These are phyloP conservation scores for Pangasius larnaudii DNA, from an alignment of 2,797 vertebrate genomes.

Conservation along the genomic window DNA sequence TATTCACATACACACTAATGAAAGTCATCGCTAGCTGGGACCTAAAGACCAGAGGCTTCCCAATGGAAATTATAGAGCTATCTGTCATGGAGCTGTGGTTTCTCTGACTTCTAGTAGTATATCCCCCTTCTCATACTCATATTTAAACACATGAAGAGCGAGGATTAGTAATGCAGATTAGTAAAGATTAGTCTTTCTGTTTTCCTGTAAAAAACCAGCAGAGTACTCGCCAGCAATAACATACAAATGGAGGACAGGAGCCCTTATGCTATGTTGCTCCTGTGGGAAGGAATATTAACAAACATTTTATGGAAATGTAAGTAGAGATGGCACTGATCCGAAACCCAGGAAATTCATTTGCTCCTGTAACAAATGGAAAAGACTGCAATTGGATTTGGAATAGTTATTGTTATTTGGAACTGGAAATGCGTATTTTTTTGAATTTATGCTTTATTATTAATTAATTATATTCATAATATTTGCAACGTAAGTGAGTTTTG, in stretches of 20 bases:
- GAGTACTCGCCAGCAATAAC: slow-evolving; percentile 45
- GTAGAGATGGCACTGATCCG: neutral
- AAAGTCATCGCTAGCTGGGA: neutral
- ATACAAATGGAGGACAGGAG: slow-evolving; percentile 37
- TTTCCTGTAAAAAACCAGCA: slow-evolving; percentile 33
- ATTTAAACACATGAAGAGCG: neutral
- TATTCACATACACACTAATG: neutral
- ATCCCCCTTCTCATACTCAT: neutral
- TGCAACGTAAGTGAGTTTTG: neutral
- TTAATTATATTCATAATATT: neutral
- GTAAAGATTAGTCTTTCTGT: neutral
- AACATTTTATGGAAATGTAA: neutral
- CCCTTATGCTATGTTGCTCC: slow-evolving; percentile 25
- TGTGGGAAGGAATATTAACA: slow-evolving; percentile 26
- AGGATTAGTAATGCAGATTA: neutral
- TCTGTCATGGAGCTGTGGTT: neutral
- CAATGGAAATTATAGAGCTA: neutral
- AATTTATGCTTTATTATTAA: neutral
- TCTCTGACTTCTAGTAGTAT: neutral
- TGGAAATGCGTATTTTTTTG: too few species aligned
- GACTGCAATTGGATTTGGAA: neutral
- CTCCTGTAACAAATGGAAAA: neutral
- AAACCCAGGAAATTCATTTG: neutral
- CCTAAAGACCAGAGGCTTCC: neutral
- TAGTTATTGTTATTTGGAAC: too few species aligned